phyloP scores from a whole-genome alignment of 2,888 invertebrate genomes.

The Osmoderma eremita region DNA sequence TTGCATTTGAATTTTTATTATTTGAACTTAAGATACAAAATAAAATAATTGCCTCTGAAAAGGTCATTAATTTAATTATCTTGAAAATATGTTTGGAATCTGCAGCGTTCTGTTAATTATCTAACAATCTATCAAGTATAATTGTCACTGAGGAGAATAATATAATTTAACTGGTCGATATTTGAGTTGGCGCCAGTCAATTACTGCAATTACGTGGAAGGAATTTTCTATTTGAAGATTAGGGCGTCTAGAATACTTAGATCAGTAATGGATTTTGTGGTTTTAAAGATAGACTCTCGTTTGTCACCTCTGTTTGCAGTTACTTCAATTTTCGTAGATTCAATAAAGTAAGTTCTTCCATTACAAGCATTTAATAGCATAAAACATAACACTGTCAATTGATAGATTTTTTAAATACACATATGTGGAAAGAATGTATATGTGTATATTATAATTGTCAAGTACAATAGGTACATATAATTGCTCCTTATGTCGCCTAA shows the following conservation, averaged over 20 bases:
- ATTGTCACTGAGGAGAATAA: constrained; percentile 14
- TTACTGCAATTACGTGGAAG: constrained; percentile 2
- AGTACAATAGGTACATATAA: too few relatives aligned
- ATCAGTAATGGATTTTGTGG: neutral
- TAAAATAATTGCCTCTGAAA: neutral
- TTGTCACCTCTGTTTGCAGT: too few relatives aligned
- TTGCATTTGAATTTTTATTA: too few relatives aligned
- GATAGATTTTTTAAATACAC: too few relatives aligned
- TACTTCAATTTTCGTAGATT: too few relatives aligned
- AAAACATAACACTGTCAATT: too few relatives aligned
- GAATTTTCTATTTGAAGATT: constrained; percentile 5
- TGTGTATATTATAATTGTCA: too few relatives aligned
- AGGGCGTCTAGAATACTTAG: neutral
- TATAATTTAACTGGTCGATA: constrained; percentile 13
- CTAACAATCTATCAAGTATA: constrained; percentile 16
- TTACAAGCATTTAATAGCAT: too few relatives aligned
- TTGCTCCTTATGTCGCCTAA: too few relatives aligned
- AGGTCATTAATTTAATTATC: constrained; percentile 7
- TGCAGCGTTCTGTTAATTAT: constrained; percentile 12
- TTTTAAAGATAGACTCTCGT: too few relatives aligned
- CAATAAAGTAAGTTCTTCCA: too few relatives aligned
- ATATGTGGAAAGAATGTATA: too few relatives aligned
- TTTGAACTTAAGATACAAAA: neutral
- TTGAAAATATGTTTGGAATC: constrained; percentile 5
- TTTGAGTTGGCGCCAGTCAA: constrained; percentile 21